Percentiles rank a stretch among this genome's conserved stretches.
phyloP scores from a whole-genome alignment of 2,888 invertebrate genomes.

The Megaustenia siamemsis region DNA sequence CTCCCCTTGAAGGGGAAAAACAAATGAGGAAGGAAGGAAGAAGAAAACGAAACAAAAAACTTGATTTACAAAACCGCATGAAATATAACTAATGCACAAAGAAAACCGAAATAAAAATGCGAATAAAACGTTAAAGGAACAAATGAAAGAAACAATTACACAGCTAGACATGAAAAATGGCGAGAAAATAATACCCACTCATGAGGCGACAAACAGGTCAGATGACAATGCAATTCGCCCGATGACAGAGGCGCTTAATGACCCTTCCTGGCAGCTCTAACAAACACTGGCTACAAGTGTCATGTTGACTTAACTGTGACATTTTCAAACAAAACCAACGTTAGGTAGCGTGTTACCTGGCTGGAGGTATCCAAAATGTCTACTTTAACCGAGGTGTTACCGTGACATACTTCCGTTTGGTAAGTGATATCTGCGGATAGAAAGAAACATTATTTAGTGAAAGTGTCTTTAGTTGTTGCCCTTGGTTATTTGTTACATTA shows the following conservation, averaged over 20 bases:
- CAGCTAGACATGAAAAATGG: too few species aligned
- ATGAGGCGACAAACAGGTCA: neutral
- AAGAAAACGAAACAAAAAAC: too few species aligned
- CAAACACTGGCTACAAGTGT: neutral
- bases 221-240: neutral
- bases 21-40: too few species aligned
- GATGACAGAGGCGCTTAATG: neutral
- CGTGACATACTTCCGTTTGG: conserved; percentile 52
- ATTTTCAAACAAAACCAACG: neutral
- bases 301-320: conserved; percentile 1
- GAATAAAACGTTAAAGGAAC: neutral
- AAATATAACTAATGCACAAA: neutral
- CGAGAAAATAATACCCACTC: too few species aligned
- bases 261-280: neutral
- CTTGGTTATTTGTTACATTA: too few species aligned
- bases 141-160: neutral
- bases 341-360: conserved; percentile 36
- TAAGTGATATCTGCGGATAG: conserved; percentile 54
- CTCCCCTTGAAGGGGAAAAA: too few species aligned
- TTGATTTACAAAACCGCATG: too few species aligned
- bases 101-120: neutral
- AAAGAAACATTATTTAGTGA: too few species aligned
- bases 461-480: too few species aligned
- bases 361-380: conserved; percentile 55
- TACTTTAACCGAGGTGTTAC: conserved; percentile 54